phyloP scores from a whole-genome alignment of 2,113 vertebrate species.

The Phaethornis superciliosus region DNA sequence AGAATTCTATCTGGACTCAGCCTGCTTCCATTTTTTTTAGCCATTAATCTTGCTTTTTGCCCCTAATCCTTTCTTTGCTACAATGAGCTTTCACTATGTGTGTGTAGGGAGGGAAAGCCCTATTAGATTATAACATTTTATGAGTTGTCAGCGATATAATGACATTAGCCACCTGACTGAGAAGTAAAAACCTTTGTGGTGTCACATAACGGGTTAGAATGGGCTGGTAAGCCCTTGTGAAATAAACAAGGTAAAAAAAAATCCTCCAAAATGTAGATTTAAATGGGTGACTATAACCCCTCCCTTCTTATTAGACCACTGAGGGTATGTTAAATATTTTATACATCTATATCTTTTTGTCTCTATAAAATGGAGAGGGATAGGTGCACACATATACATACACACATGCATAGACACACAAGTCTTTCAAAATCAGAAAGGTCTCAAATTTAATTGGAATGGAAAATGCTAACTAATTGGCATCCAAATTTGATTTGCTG shows the following conservation, averaged over 20 bases:
- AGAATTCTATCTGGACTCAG: constrained; percentile 15
- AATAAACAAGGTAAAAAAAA: constrained; percentile 57
- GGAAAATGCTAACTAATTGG: constrained; percentile 84
- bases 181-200: constrained; percentile 72
- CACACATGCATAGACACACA: constrained; percentile 3
- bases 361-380: constrained; percentile 35
- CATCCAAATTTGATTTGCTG: constrained; percentile 83
- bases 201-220: constrained; percentile 70
- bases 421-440: constrained; percentile 80
- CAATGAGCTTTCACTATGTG: constrained; percentile 27
- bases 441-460: constrained; percentile 84
- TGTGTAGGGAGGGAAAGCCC: constrained; percentile 34
- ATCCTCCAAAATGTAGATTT: constrained; percentile 5
- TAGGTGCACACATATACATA: neutral
- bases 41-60: constrained; percentile 50
- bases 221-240: constrained; percentile 65
- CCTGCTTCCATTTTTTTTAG: constrained; percentile 31
- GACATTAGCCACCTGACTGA: constrained; percentile 74
- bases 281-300: constrained; percentile 41
- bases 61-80: constrained; percentile 43
- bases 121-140: constrained; percentile 77
- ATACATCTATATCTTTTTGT: neutral
- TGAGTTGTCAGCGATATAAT: constrained; percentile 75
- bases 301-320: constrained; percentile 72
- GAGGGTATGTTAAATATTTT: constrained; percentile 67